Evolutionary conservation across 1,140 invertebrate species (phyloP), one percentile per base, ranked within the genome.

Genomic region (Leptopilina boulardi): DNA sequence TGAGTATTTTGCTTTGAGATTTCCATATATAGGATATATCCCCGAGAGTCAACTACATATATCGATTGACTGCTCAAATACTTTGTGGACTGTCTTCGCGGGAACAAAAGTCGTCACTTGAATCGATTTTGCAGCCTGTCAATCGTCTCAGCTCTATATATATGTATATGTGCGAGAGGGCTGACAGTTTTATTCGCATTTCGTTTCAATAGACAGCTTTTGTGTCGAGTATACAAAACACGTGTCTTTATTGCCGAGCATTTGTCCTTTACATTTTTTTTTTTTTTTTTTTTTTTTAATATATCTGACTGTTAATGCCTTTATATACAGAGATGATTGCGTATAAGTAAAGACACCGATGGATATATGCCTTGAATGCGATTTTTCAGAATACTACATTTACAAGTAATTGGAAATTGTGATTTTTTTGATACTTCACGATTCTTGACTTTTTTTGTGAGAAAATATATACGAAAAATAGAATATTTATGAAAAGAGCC

Each of bases 271-370:
- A 66, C 59, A 66, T n/a, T 34, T 66, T 66, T 66, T 59, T 26
- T 59, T 59, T 15, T 15, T 4, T 51, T 18, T 51, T 51, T 18
- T 51, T 51, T 18, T 51, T 15, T 15, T n/a, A 18, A 4, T 18
- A 51, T 18, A 66, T 66, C 59, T 66, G 59, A 66, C 59, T 66
- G 26, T 66, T 74, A 54, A 79, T 77, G 76, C 79, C 71, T 54
- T 73, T 81, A 79, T 80, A 77, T 78, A 80, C 77, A 82, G 42
- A 75, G 77, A 75, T 80, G 78, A 77, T 78, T 38, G 77, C 71
- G 76, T 72, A 81, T 78, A 79, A 79, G 77, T 79, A 83, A 72
- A 74, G 80, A 82, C 78, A 79, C 80, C 80, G 51, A 79, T 77
- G 78, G 54, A 73, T 82, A 77, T 78, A 76, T 66, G 72, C 75